Evolutionary conservation across 2,888 invertebrate species (phyloP), one percentile per base, ranked within the genome.

Genomic region (Drosophila siamana): DNA sequence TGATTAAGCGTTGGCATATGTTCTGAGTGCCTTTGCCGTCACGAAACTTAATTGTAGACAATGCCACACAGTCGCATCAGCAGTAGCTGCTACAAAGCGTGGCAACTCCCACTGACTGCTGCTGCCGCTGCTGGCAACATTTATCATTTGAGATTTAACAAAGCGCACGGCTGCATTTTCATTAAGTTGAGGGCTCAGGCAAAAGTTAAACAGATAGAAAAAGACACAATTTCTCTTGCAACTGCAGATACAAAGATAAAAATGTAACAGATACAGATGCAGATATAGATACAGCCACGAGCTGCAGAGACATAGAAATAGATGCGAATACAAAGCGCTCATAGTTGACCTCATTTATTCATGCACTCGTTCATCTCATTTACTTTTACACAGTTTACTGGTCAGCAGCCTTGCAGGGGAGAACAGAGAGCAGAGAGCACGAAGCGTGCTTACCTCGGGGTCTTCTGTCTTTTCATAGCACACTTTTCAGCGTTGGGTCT

Each of bases 1-100:
- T 80, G 83, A 80, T 78, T 83, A 78, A 86, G 72, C 76, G 66
- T 61, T 72, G 80, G 72, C 76, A 80, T 83, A 82, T 85, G 83
- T 77, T 69, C 61, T 61, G 11, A 54, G 61, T 56, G 70, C 59
- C 50, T 70, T 70, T 67, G 80, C 78, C 62, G 72, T 71, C 76
- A 76, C 69, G 77, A 71, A 70, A 81, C 82, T 82, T 85, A 83
- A 83, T 83, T 83, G 82, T 82, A 75, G 75, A 80, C 80, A 82
- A 76, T 74, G 71, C 78, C 63, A 41, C 56, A 60, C 56, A 60
- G 52, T 9, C 8, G 33, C 30, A 30, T 4, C 30, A 33, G n/a
- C 30, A 33, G 4, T n/a, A n/a, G 2, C 15, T n/a, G 43, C 22
- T n/a, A 33, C 11, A 33, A 33, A 33, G 33, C 26, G 63, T 30